Conservation (phyloP, 1,140 invertebrate genomes). For the Nasonia longicornis region DNA sequence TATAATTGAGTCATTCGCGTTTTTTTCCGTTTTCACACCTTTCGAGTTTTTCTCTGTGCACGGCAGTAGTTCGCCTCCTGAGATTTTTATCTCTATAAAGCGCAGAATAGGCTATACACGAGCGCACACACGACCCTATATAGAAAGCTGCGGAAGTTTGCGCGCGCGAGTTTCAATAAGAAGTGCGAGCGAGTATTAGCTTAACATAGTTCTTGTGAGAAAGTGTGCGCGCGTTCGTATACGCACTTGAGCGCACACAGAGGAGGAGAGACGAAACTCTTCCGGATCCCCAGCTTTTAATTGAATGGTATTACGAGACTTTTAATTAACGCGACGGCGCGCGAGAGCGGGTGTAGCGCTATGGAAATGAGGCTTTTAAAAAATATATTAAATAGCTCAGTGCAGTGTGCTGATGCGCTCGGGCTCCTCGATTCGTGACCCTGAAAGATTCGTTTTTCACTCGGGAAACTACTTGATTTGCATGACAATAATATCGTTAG, state of each 20-base stretch:
- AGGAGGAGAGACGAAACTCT: neutral
- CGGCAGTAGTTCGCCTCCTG: too few relatives aligned
- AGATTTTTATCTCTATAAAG: slow-evolving; percentile 32
- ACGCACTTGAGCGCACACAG: neutral
- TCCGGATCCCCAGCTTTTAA: slow-evolving; percentile 35
- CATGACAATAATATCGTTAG: slow-evolving; percentile 23
- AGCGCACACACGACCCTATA: neutral
- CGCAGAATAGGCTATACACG: slow-evolving; percentile 18
- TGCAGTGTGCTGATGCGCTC: neutral
- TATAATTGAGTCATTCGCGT: neutral
- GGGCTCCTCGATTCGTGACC: neutral
- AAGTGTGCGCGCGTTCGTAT: slow-evolving; percentile 16
- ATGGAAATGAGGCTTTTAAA: slow-evolving; percentile 32
- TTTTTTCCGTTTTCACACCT: neutral
- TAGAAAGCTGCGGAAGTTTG: slow-evolving; percentile 33
- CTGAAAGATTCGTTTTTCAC: slow-evolving; percentile 8
- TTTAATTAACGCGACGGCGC: slow-evolving; percentile 32
- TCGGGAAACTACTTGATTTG: slow-evolving; percentile 8
- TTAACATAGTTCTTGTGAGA: slow-evolving; percentile 39
- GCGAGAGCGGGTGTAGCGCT: neutral
- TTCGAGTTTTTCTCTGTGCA: neutral
- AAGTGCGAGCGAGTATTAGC: slow-evolving; percentile 18
- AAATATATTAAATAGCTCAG: slow-evolving; percentile 20
- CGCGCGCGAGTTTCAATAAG: slow-evolving; percentile 28
- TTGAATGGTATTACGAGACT: slow-evolving; percentile 44